These are phyloP conservation scores for Chionomys nivalis DNA, from an alignment of 2,113 vertebrate genomes.

Conservation along the genomic window DNA sequence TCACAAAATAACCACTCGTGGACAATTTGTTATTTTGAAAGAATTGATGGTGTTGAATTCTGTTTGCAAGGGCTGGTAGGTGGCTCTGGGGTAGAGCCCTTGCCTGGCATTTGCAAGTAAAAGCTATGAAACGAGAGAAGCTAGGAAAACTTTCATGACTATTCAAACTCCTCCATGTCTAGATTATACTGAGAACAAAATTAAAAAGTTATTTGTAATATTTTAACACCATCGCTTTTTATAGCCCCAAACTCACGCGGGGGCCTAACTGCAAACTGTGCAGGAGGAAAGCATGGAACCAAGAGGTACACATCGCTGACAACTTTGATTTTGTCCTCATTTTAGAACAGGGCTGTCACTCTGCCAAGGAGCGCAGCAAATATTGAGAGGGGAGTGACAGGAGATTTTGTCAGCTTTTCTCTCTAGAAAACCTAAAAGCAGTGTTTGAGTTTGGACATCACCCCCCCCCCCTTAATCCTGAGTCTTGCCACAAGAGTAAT, in stretches of 20 bases:
- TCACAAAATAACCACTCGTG: too few relatives aligned
- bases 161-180: background rate
- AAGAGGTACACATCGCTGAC: background rate
- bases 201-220: slow-evolving; percentile 27
- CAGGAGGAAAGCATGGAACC: background rate
- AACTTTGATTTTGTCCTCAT: background rate
- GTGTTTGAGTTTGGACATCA: background rate
- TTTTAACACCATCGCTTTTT: background rate
- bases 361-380: background rate
- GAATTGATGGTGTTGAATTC: background rate
- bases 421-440: slow-evolving; percentile 11
- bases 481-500: background rate
- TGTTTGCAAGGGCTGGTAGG: background rate
- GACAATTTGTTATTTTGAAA: background rate
- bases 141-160: background rate
- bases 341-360: background rate
- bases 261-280: background rate
- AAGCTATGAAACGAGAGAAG: background rate
- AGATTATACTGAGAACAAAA: background rate
- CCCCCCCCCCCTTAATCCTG: background rate
- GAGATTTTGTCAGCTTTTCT: background rate
- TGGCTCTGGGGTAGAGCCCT: background rate
- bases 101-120: background rate
- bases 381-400: background rate
- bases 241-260: background rate